Conservation (phyloP, 2,113 vertebrate genomes). For the Gymnogyps californianus region DNA sequence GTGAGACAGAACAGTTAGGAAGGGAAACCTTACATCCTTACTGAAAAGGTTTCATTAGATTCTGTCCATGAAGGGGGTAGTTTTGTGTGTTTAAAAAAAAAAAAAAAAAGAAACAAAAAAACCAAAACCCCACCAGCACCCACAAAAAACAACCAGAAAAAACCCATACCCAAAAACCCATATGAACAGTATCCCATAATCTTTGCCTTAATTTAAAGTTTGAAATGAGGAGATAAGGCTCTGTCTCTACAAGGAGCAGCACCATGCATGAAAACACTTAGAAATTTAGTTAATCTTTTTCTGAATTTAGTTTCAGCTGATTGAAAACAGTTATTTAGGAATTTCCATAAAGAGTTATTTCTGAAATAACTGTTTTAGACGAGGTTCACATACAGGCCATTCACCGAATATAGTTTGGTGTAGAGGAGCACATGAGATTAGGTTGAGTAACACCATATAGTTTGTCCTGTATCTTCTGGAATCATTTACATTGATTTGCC, state of each 20-base stretch:
- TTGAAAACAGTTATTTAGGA: not conserved
- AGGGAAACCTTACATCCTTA: not conserved
- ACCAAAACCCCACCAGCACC: too few relatives aligned
- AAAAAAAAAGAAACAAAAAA: not conserved
- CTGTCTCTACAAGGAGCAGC: not conserved
- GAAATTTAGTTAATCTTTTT: not conserved
- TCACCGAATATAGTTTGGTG: not conserved
- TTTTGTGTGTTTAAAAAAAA: not conserved
- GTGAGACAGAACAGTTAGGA: not conserved
- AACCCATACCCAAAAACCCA: fast-evolving
- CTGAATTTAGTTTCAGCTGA: not conserved
- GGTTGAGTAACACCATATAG: not conserved
- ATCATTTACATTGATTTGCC: not conserved
- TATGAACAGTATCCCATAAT: not conserved
- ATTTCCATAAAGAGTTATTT: not conserved
- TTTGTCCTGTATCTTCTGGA: not conserved
- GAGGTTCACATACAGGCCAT: not conserved
- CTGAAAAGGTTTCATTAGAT: not conserved
- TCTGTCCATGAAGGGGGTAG: not conserved
- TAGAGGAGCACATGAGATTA: not conserved
- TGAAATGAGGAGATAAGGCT: slow-evolving; percentile 37
- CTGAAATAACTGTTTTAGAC: not conserved
- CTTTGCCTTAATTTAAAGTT: slow-evolving; percentile 1
- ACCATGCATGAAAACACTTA: not conserved
- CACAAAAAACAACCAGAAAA: not conserved